Conservation (phyloP, 2,888 invertebrate genomes). For the Byasa hedistus region DNA sequence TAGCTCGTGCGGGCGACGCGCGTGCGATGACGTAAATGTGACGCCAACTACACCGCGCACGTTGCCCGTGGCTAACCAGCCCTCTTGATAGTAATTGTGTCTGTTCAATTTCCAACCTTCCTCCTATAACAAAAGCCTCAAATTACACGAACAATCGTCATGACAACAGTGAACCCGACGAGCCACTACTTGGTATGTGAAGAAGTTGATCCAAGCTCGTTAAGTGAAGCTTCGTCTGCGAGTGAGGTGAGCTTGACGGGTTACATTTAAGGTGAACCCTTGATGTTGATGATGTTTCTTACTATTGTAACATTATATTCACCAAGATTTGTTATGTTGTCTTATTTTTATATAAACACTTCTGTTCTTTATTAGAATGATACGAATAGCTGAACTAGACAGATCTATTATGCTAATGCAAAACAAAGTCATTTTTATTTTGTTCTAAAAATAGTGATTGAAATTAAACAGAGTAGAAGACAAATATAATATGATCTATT, state of each 20-base stretch:
- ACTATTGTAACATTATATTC: not conserved
- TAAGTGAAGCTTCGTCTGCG: slow-evolving; percentile 13
- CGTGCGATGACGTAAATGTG: slow-evolving; percentile 97
- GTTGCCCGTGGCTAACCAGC: slow-evolving; percentile 98
- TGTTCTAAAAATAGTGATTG: too few relatives aligned
- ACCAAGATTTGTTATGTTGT: not conserved
- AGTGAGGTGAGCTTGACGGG: not conserved
- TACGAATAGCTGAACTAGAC: too few relatives aligned
- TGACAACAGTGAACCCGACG: not conserved
- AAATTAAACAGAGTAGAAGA: too few relatives aligned
- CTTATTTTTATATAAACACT: too few relatives aligned
- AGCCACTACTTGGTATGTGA: slow-evolving; percentile 6
- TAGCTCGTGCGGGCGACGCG: slow-evolving; percentile 90
- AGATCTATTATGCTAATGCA: too few relatives aligned
- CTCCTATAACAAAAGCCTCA: slow-evolving; percentile 79
- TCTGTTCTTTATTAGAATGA: too few relatives aligned
- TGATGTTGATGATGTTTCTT: too few relatives aligned
- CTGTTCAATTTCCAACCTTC: slow-evolving; percentile 97
- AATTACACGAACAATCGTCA: slow-evolving; percentile 9
- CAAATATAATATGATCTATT: too few relatives aligned
- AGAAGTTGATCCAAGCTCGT: slow-evolving; percentile 19
- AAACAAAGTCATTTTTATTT: too few relatives aligned
- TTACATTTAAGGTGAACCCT: not conserved
- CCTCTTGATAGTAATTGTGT: slow-evolving; percentile 97
- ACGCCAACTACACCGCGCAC: slow-evolving; percentile 96